Evolutionary conservation across 2,888 invertebrate genomes (phyloP), one percentile per base, ranked within the genome.

Genomic region (Ophonus ardosiacus): DNA sequence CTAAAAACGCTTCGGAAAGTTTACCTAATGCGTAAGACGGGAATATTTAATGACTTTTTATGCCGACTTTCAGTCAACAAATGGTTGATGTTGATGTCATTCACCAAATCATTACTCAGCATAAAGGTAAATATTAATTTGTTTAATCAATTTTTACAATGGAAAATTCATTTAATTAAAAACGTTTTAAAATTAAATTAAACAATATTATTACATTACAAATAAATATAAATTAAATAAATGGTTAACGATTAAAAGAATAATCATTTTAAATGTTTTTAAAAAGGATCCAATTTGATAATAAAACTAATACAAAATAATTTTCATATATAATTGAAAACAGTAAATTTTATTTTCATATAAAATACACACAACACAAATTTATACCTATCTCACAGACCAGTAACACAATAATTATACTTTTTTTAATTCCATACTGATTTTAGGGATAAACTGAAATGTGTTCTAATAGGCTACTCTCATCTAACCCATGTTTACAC

Each of bases 1-100:
- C 74, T 57, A 78, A 78, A 78, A 78, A 78, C 31, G 78, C n/a
- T 78, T 78, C 78, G 31, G 24, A 78, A 78, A 78, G 59, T 78
- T 57, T 78, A 21, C 56, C 21, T 78, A 74, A 74, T 74, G 71
- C 71, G 71, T 74, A 74, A 74, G 71, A 74, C 71, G 8, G 71
- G 71, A 74, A 74, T 74, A 74, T 63, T 74, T 43, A 43, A 74
- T 43, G 43, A 43, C 40, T 74, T 74, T 65, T 74, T 43, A 31
- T 40, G 17, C 38, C 15, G 31, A 31, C 24, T 68, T 68, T 68
- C 15, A 31, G n/a, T 15, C 24, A 68, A 68, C 68, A 68, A 38
- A 68, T 68, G 68, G 59, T 17, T 31, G 31, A 31, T 31, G 31
- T 2, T 71, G 71, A 74, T 74, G 18, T 74, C 71, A 40, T 43